Evolutionary conservation across 2,888 invertebrate genomes (phyloP), one percentile per base, ranked within the genome.

Genomic region (Meghimatium bilineatum): DNA sequence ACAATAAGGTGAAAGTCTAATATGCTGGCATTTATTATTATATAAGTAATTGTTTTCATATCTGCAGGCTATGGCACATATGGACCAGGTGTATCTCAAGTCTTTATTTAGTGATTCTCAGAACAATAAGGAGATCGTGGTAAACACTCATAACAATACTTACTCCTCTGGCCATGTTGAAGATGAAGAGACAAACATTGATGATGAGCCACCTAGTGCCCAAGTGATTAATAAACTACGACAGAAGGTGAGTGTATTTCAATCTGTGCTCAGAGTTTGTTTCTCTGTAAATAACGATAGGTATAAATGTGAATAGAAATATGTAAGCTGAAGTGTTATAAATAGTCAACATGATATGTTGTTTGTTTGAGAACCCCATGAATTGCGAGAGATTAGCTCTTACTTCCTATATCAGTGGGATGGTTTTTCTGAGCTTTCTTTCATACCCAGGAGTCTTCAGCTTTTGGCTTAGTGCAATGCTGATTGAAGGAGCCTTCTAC

Each of bases 181-280:
- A n/a, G 36, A 67, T 34, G 83, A 83, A 32, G 83, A 83, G 74
- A 83, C 83, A 32, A 83, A 83, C 44, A 83, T 83, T 66, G 83
- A 83, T 66, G 83, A 83, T 78, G 83, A 83, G 32, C 79, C 83
- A 34, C 72, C 72, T n/a, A 79, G 79, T 83, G 79, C 66, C 32
- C 38, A 79, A 52, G 79, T 56, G 52, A 74, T 79, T 10, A 38
- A 60, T 14, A 74, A 32, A 63, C 29, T 83, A 32, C 78, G 60
- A 63, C 79, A 74, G n/a, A 83, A 79, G 83, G 83, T 83, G 60
- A 49, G 72, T 29, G 14, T 44, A n/a, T 44, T 44, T 44, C 44
- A 8, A 12, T 44, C 44, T 8, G 44, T 44, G 44, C 12, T 44
- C 44, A 44, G 44, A 44, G 44, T 44, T 44, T 44, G 44, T 44